Base-by-base conservation (phyloP, 92 coral and sea anemone species). In the Epizoanthus scotinus region DNA sequence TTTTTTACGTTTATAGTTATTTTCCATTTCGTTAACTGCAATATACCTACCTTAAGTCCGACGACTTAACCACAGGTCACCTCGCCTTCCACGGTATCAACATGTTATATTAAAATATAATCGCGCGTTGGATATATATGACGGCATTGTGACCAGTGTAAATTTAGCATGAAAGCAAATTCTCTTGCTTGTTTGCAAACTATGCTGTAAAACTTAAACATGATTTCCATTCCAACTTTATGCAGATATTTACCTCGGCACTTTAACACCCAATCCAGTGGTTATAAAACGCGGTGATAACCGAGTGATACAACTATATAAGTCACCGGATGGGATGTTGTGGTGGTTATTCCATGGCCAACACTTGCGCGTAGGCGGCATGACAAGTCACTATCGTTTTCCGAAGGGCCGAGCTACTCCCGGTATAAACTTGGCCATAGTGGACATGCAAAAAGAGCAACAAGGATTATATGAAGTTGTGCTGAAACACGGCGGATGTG, bases 341-440 rank as follows among this genome's bases (percentile, higher is more conserved):
- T 38, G 59, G 59, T 74, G 80, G 80, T 57, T 74, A 10, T 74
- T 74, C 54, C 80, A 36, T 21, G 80, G 80, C 5, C 67, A 57
- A 4, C 47, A 66, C 22, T 34, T 74, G 21, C 68, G 40, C 22
- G 18, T 28, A 22, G 80, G 64, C 21, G 60, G 67, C 24, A 65
- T 36, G 44, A 74, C 20, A 65, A 34, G 53, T 3, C 80, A 36
- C 8, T 74, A 74, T 22, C 60, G 67, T 54, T 74, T 74, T 28
- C 55, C 59, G 22, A 74, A 38, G 13, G 36, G 24, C 25, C 21
- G 55, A 57, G 26, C 65, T 13, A 66, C 56, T 36, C 54, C 65
- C 20, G 49, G 22, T 10, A 56, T 57, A 20, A 38, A 59, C 54
- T 28, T 74, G 36, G 25, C 38, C 31, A 12, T 74, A 59, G 29